Evolutionary conservation across 92 coral and sea anemone species (phyloP).

Genomic region (Epizoanthus ramosus): DNA sequence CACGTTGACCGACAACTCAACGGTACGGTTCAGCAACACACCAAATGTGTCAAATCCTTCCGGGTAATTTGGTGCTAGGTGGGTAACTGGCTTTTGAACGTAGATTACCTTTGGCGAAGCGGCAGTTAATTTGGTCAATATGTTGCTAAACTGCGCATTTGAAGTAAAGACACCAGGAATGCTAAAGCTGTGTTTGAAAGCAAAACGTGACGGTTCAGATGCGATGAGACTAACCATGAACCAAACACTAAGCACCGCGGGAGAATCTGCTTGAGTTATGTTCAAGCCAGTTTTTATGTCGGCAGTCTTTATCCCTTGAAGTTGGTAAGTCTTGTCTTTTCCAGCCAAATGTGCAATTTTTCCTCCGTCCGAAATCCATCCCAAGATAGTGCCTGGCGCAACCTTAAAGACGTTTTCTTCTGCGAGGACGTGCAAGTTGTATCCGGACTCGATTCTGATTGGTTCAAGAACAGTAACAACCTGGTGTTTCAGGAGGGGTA

Average conservation of each 20-base stretch:
- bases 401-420: constrained; percentile 55
- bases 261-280: constrained; percentile 37
- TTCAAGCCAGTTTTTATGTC: constrained; percentile 38
- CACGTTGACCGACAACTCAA: constrained; percentile 56
- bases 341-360: constrained; percentile 57
- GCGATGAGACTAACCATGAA: constrained; percentile 67
- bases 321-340: constrained; percentile 40
- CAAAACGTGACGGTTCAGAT: constrained; percentile 63
- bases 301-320: constrained; percentile 25
- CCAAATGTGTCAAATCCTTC: constrained; percentile 68
- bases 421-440: constrained; percentile 71
- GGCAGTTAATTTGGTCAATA: constrained; percentile 7
- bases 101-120: constrained; percentile 34
- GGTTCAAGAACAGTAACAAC: constrained; percentile 51
- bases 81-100: constrained; percentile 55
- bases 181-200: constrained; percentile 30
- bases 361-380: constrained; percentile 75
- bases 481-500: constrained; percentile 32
- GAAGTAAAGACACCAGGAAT: constrained; percentile 55
- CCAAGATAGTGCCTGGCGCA: constrained; percentile 75
- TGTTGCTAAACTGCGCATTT: constrained; percentile 53
- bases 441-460: constrained; percentile 58
- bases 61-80: constrained; percentile 49
- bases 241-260: constrained; percentile 28
- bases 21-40: constrained; percentile 14